Base-by-base conservation (phyloP, 2,113 vertebrate genomes). In the Syngnathus floridae region DNA sequence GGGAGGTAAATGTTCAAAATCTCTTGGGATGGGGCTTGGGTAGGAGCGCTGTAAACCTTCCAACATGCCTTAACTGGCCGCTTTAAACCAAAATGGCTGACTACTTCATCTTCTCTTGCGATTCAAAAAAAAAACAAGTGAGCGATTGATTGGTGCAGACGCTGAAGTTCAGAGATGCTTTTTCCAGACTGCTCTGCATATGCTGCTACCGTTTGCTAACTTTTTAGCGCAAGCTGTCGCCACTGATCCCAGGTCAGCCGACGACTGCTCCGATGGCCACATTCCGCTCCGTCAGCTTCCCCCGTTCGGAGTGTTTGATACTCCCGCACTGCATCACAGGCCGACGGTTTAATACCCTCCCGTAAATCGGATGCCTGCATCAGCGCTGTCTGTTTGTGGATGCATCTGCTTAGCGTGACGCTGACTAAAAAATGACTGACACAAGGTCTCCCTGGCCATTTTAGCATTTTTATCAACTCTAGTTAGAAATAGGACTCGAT, bases 161-260 rank as follows among this genome's bases (percentile, higher is more conserved):
- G 57, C 36, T 59, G 36, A 59, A 59, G 57, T 37, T 65, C 72
- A 65, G 43, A 19, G 22, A 69, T 52, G 63, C 67, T 56, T 69
- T n/a, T 56, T 71, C 85, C 77, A 77, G 72, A 76, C 74, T 82
- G 79, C 73, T 67, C 70, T 81, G 71, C 75, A 73, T 78, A 70
- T 81, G 78, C 46, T 68, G 72, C 77, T 38, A 65, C 67, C 67
- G 77, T 71, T 70, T 58, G 72, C 59, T 41, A 70, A 78, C 78
- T 78, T 83, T 82, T 84, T 84, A 79, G 72, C 14, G 72, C 68
- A 66, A 77, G 82, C 76, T 80, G 76, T 84, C 73, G 35, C 71
- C 65, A 46, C 63, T 65, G 74, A 69, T 72, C 77, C 52, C 45
- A 69, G 80, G 75, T 86, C 82, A 78, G 45, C 58, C 7, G 26